These are phyloP conservation scores for Apolygus lucorum DNA, from an alignment of 1,140 invertebrate species.

Conservation along the genomic window DNA sequence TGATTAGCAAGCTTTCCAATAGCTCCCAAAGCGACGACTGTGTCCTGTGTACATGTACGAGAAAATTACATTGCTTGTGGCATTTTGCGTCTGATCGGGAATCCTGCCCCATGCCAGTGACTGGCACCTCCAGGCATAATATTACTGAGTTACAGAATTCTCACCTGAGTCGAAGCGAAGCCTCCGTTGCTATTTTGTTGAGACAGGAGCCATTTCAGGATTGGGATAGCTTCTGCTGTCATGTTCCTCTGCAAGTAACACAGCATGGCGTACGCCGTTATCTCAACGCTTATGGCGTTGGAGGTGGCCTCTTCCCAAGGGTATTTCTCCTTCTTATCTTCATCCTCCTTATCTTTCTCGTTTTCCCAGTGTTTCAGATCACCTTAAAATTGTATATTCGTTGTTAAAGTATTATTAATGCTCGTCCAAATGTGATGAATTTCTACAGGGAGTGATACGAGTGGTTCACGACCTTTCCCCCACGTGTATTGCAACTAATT, in stretches of 20 bases:
- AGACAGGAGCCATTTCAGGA: conserved; percentile 74
- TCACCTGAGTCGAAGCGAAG: conserved; percentile 64
- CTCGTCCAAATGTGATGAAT: no score
- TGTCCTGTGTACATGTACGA: conserved; percentile 59
- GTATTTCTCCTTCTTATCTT: conserved; percentile 54
- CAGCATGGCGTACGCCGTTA: conserved; percentile 72
- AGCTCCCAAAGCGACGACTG: conserved; percentile 60
- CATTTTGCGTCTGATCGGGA: no score
- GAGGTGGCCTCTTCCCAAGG: conserved; percentile 56
- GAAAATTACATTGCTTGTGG: no score
- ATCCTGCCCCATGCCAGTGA: no score
- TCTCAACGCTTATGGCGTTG: conserved; percentile 73
- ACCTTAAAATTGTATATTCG: conserved; percentile 21
- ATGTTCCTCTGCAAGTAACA: conserved; percentile 57
- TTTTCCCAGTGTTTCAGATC: conserved; percentile 62
- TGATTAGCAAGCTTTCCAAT: conserved; percentile 59
- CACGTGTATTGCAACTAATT: no score
- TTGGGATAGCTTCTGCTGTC: conserved; percentile 58
- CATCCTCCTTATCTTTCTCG: conserved; percentile 48
- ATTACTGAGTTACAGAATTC: no score
- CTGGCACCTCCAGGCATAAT: no score
- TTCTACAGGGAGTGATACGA: no score
- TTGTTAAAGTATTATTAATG: no score
- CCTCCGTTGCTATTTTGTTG: conserved; percentile 74
- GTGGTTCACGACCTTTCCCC: no score